Evolutionary conservation across 2,113 vertebrate genomes (phyloP).

Genomic region (Pyxicephalus adspersus): DNA sequence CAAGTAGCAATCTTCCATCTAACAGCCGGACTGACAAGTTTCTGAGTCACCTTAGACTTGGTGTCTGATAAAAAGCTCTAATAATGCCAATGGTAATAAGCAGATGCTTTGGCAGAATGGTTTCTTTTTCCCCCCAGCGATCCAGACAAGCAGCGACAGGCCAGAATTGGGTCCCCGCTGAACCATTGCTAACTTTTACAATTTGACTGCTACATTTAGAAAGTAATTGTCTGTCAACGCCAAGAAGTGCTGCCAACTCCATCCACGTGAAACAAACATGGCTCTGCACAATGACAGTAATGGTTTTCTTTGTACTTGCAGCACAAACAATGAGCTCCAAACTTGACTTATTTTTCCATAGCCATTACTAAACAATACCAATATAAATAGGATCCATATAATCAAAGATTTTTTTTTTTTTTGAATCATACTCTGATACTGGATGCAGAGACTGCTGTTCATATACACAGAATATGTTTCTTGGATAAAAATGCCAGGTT

Average conservation of each 20-base stretch:
- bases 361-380: too few relatives aligned
- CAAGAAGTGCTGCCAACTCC: conserved; percentile 30
- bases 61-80: conserved; percentile 1
- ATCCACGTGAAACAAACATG: conserved; percentile 43
- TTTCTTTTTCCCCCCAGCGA: conserved; percentile 21
- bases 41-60: conserved; percentile 1
- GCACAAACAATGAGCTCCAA: conserved; percentile 7
- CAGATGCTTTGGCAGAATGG: conserved; percentile 38
- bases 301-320: conserved; percentile 40
- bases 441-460: too few relatives aligned
- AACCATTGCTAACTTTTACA: conserved; percentile 39
- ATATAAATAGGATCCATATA: too few relatives aligned
- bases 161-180: conserved; percentile 50
- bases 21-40: conserved; percentile 1
- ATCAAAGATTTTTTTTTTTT: too few relatives aligned
- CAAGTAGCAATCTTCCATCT: too few relatives aligned
- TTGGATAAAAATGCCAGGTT: too few relatives aligned
- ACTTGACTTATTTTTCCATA: background rate
- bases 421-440: too few relatives aligned
- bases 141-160: conserved; percentile 50
- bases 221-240: conserved; percentile 38
- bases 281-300: conserved; percentile 43
- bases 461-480: too few relatives aligned
- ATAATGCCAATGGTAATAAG: conserved; percentile 35
- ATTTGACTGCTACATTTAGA: conserved; percentile 47